Evolutionary conservation across 2,113 vertebrate species (phyloP).

Genomic region (Saiga tatarica): DNA sequence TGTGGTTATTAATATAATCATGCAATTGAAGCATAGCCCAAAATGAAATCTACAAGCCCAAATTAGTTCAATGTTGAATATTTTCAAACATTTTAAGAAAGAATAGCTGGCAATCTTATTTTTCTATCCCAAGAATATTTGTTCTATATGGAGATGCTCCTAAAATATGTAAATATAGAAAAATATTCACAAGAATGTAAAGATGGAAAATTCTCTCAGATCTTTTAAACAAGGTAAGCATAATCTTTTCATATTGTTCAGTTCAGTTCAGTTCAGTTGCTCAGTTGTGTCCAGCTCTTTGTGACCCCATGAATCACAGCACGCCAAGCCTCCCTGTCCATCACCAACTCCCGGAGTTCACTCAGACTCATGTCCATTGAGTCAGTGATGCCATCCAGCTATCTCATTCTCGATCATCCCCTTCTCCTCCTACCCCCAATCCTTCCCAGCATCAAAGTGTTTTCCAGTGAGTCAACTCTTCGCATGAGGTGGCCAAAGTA

Average conservation of each 20-base stretch:
- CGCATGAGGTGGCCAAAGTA: too few relatives aligned
- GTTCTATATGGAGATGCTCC: not conserved
- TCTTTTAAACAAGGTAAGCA: not conserved
- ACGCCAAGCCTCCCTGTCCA: too few relatives aligned
- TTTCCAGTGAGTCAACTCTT: too few relatives aligned
- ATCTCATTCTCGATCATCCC: too few relatives aligned
- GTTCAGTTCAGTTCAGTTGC: too few relatives aligned
- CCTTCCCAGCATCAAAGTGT: too few relatives aligned
- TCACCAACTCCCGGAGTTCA: too few relatives aligned
- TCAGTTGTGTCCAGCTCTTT: too few relatives aligned
- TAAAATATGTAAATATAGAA: not conserved
- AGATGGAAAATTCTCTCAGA: not conserved
- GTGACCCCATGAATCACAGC: too few relatives aligned
- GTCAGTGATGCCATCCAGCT: too few relatives aligned
- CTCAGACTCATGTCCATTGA: too few relatives aligned
- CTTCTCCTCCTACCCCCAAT: too few relatives aligned
- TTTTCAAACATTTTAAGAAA: not conserved
- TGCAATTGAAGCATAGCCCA: not conserved
- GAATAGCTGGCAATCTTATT: not conserved
- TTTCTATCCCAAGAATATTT: not conserved
- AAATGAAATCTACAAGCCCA: not conserved
- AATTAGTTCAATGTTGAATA: not conserved
- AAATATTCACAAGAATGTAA: not conserved
- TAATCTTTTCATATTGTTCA: not conserved
- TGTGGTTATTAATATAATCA: not conserved